phyloP scores from a whole-genome alignment of 2,888 invertebrate species.

The Dynastes maya region DNA sequence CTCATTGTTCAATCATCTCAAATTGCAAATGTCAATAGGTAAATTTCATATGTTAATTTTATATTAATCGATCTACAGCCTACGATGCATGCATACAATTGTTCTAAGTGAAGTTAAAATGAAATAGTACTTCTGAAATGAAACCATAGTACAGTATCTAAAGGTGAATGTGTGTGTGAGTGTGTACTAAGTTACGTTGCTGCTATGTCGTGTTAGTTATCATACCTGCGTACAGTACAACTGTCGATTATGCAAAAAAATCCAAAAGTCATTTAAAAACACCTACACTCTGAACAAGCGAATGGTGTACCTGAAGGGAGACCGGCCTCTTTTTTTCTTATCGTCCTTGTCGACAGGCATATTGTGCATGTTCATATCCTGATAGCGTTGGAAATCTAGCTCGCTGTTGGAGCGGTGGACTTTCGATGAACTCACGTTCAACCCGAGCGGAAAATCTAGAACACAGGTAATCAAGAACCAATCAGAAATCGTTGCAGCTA shows the following conservation, averaged over 20 bases:
- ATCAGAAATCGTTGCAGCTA: background rate
- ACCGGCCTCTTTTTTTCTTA: slow-evolving; percentile 88
- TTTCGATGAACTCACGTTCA: slow-evolving; percentile 50
- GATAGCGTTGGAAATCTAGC: slow-evolving; percentile 82
- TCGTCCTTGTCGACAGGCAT: slow-evolving; percentile 63
- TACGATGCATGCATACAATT: too few relatives aligned
- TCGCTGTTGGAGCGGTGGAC: slow-evolving; percentile 85
- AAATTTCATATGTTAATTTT: too few relatives aligned
- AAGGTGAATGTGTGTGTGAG: slow-evolving; percentile 29
- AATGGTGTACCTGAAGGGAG: slow-evolving; percentile 85
- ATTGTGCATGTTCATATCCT: slow-evolving; percentile 71
- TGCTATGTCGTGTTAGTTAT: slow-evolving; percentile 41
- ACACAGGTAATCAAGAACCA: background rate
- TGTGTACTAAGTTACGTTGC: slow-evolving; percentile 9
- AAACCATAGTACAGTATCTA: slow-evolving; percentile 43
- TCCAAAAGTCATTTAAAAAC: slow-evolving; percentile 49
- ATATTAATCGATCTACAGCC: too few relatives aligned
- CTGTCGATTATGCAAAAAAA: slow-evolving; percentile 56
- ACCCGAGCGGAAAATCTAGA: slow-evolving; percentile 37
- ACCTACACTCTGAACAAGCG: slow-evolving; percentile 41
- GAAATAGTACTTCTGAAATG: background rate
- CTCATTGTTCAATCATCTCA: background rate
- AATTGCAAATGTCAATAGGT: background rate
- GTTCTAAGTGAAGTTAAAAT: slow-evolving; percentile 35
- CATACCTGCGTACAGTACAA: slow-evolving; percentile 57